phyloP scores from a whole-genome alignment of 92 coral and sea anemone species.

The Nematostella vectensis region DNA sequence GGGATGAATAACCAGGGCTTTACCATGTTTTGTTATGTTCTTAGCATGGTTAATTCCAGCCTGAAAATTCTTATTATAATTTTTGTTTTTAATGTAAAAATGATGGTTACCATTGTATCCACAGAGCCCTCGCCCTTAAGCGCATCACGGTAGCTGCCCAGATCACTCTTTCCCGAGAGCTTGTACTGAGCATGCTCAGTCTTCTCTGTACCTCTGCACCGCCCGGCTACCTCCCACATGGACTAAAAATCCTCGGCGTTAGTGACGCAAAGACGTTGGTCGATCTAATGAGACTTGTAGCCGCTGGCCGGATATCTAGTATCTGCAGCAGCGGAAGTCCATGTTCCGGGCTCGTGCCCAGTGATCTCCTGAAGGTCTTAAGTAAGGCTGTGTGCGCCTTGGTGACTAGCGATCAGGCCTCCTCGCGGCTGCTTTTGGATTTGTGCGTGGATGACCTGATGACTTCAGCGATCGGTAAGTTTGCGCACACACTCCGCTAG shows the following conservation, averaged over 20 bases:
- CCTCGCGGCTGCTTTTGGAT: conserved; percentile 48
- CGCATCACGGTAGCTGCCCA: conserved; percentile 75
- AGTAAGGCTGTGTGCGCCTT: conserved; percentile 68
- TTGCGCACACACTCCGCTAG: background rate
- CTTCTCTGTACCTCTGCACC: conserved; percentile 40
- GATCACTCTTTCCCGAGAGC: conserved; percentile 56
- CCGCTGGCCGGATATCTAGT: conserved; percentile 54
- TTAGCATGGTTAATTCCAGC: no score
- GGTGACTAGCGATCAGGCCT: conserved; percentile 56
- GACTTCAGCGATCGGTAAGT: conserved; percentile 80
- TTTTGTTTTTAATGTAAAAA: no score
- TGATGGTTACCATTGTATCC: no score
- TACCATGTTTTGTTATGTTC: no score
- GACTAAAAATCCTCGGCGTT: conserved; percentile 45
- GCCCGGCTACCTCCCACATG: conserved; percentile 33
- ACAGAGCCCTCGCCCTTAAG: conserved; percentile 59
- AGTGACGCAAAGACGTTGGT: conserved; percentile 65
- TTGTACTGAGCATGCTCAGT: conserved; percentile 55
- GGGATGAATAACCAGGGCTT: no score
- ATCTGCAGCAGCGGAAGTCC: conserved; percentile 22
- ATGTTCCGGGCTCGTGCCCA: conserved; percentile 9
- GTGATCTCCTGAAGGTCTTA: conserved; percentile 34
- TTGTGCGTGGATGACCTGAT: conserved; percentile 69
- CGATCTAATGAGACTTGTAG: conserved; percentile 72
- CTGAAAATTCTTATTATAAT: no score